Evolutionary conservation across 2,113 vertebrate genomes (phyloP).

Genomic region (Cheilinus undulatus): DNA sequence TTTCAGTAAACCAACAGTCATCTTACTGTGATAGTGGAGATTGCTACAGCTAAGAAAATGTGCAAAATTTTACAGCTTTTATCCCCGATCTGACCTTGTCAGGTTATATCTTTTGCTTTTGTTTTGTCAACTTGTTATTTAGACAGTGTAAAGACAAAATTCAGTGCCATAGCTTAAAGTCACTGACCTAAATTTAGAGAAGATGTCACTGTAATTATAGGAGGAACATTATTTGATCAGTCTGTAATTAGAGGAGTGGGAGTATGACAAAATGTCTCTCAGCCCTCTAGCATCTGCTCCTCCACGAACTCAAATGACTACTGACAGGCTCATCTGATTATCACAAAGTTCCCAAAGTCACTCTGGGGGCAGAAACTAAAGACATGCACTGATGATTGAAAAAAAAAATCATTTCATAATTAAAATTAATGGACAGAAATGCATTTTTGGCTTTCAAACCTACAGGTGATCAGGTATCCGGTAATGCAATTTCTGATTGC

Average conservation of each 20-base stretch:
- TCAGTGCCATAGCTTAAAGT: not conserved
- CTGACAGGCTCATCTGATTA: conserved; percentile 36
- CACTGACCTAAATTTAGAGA: conserved; percentile 16
- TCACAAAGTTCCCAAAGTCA: not conserved
- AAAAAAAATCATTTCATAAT: too few species aligned
- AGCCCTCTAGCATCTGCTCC: not conserved
- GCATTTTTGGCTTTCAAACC: too few species aligned
- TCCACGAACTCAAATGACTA: conserved; percentile 16
- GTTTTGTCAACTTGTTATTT: not conserved
- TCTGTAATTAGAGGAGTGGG: conserved; percentile 16
- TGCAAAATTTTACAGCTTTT: not conserved
- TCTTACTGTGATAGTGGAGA: not conserved
- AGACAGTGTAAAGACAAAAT: not conserved
- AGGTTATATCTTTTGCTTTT: not conserved
- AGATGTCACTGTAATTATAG: conserved; percentile 4
- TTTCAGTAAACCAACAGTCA: not conserved
- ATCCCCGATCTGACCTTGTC: not conserved
- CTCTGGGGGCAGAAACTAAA: not conserved
- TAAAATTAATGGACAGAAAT: too few species aligned
- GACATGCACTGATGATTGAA: not conserved
- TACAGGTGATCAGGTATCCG: too few species aligned
- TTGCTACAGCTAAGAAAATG: not conserved
- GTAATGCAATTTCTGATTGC: too few species aligned
- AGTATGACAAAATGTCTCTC: conserved; percentile 3
- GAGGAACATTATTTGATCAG: conserved; percentile 2